Base-by-base conservation (phyloP, 2,888 invertebrate species). In the Drosophila cognata region DNA sequence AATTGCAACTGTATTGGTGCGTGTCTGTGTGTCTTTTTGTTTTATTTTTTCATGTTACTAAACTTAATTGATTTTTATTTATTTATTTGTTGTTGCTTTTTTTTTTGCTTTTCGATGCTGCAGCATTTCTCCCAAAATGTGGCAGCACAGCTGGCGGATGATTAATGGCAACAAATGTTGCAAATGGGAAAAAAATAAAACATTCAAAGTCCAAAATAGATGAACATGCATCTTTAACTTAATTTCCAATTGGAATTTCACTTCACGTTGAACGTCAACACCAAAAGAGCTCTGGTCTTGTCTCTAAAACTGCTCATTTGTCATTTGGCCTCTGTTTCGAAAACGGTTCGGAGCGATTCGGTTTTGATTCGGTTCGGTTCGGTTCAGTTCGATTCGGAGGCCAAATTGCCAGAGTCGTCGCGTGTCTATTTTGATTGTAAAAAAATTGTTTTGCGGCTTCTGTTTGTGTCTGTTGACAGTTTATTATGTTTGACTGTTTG, bases 81-180 rank as follows among this genome's bases (percentile, higher is more conserved):
- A 4, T 25, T 50, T 60, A 13, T 31, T 46, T 33, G 53, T 57
- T 76, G 80, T 84, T 84, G 38, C 33, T 56, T 61, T 0, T 7
- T 4, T 38, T 46, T 8, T 25, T 46, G 25, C 8, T 46, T 16
- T 46, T 46, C 0, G 7, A 8, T 25, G 46, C 46, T 1, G 16
- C 25, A 46, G 46, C 79, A 71, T 79, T 77, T 73, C 79, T 59
- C 31, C 46, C 31, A 41, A 43, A 74, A 61, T 53, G 58, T 59
- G 74, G 58, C 62, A 28, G 48, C 75, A 41, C 64, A 55, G 57
- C 63, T 29, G 31, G 41, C 66, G 57, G 67, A 91, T 91, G 92
- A 92, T 91, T 90, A 91, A 92, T 91, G 81, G 85, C 77, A 79
- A 78, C 91, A 91, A 91, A 91, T 92, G 91, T 81, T 87, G 79